Evolutionary conservation across 2,797 vertebrate genomes (phyloP).

Genomic region (Amblyopsis hoosieri): DNA sequence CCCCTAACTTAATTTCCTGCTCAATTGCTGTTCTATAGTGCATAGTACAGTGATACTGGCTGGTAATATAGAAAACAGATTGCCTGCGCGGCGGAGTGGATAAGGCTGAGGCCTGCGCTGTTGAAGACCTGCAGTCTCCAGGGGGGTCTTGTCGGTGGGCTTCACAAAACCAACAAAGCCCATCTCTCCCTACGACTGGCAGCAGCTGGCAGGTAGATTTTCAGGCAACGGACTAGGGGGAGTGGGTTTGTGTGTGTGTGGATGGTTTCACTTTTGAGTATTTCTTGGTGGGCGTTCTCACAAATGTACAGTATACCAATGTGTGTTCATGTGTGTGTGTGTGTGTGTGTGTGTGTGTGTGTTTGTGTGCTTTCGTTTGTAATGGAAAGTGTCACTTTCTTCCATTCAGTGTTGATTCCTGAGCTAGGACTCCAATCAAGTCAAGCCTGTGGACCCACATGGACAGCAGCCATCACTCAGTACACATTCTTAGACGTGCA

Average conservation of each 20-base stretch:
- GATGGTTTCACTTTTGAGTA: constrained; percentile 57
- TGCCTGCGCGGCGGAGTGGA: constrained; percentile 84
- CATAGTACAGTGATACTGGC: constrained; percentile 86
- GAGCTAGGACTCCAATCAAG: constrained; percentile 71
- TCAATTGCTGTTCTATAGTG: constrained; percentile 90
- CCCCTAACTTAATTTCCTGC: constrained; percentile 90
- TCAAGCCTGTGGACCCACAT: constrained; percentile 68
- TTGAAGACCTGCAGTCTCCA: constrained; percentile 79
- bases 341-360: constrained; percentile 17
- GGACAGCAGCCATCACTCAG: constrained; percentile 75
- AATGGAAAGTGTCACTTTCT: constrained; percentile 70
- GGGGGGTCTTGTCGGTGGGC: constrained; percentile 83
- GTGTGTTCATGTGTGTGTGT: constrained; percentile 23
- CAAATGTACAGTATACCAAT: constrained; percentile 18
- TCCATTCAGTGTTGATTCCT: constrained; percentile 69
- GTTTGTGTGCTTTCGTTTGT: constrained; percentile 63
- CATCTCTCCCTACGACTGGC: constrained; percentile 83
- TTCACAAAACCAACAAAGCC: constrained; percentile 87
- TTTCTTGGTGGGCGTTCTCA: constrained; percentile 31
- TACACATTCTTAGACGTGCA: constrained; percentile 42
- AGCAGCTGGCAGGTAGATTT: constrained; percentile 84
- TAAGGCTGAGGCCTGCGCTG: constrained; percentile 80
- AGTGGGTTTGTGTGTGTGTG: constrained; percentile 9
- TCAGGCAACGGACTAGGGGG: constrained; percentile 68
- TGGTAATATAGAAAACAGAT: constrained; percentile 90